phyloP scores from a whole-genome alignment of 2,888 invertebrate species.

The Orthosia gothica region DNA sequence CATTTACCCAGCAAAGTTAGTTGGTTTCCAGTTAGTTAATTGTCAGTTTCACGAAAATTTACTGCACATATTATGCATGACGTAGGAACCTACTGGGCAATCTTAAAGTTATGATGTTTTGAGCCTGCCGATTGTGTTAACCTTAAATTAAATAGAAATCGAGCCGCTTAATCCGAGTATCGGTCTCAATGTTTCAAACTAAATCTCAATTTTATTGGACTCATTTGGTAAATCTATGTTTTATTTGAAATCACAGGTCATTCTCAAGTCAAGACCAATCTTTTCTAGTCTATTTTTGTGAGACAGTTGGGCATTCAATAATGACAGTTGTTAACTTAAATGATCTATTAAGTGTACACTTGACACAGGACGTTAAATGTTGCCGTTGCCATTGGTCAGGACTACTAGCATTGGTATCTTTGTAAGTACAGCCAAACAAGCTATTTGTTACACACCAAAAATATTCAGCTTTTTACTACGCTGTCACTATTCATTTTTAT shows the following conservation, averaged over 20 bases:
- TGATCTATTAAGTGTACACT: not conserved
- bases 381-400: not conserved
- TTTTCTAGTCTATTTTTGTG: not conserved
- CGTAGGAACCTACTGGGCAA: constrained; percentile 23
- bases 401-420: too few species aligned
- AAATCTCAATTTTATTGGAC: too few species aligned
- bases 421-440: too few species aligned
- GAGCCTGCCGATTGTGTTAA: not conserved
- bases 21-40: constrained; percentile 1
- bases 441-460: too few species aligned
- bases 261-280: too few species aligned
- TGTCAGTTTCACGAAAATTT: constrained; percentile 8
- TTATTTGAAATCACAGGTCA: too few species aligned
- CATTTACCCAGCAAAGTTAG: constrained; percentile 9
- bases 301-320: not conserved
- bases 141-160: too few species aligned
- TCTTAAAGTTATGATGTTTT: constrained; percentile 11
- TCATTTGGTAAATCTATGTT: too few species aligned
- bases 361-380: not conserved
- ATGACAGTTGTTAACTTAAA: not conserved
- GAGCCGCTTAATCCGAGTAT: too few species aligned
- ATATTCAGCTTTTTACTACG: too few species aligned
- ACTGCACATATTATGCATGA: not conserved
- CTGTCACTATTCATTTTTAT: too few species aligned
- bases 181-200: too few species aligned